Evolutionary conservation across 2,797 vertebrate genomes (phyloP).

Genomic region (Darevskia nairensis): DNA sequence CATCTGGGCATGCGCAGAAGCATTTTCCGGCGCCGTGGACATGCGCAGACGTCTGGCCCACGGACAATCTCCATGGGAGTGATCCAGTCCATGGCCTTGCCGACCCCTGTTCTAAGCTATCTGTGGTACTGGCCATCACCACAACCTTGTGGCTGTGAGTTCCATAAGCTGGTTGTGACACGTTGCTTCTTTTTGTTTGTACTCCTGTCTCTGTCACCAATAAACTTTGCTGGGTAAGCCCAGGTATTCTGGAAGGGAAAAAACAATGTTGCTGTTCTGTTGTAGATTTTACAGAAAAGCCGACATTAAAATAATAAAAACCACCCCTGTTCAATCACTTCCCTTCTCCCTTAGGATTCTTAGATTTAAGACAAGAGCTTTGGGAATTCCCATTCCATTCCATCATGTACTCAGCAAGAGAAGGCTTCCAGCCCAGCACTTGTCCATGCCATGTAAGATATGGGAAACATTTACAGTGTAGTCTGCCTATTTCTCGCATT

Average conservation of each 20-base stretch:
- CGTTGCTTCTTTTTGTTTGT: not conserved
- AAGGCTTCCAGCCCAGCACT: accelerated
- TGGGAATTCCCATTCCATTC: not conserved
- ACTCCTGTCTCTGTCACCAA: no score
- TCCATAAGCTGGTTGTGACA: not conserved
- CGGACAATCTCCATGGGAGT: no score
- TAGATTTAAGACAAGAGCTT: not conserved
- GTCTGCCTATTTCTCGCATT: not conserved
- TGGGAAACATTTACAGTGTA: conserved; percentile 34
- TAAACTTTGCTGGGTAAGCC: not conserved
- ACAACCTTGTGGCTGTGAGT: not conserved
- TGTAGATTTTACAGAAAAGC: not conserved
- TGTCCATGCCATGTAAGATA: conserved; percentile 21
- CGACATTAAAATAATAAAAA: not conserved
- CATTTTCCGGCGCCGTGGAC: no score
- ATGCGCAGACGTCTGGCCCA: no score
- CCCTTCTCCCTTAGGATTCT: conserved; percentile 14
- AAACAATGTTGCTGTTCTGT: not conserved
- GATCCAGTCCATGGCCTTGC: no score
- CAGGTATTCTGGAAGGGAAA: not conserved
- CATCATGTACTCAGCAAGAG: not conserved
- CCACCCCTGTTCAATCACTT: not conserved
- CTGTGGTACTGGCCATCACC: not conserved
- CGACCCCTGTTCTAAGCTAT: no score
- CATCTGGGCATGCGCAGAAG: no score